Percentiles rank a stretch among this genome's conserved stretches.
phyloP scores from a whole-genome alignment of 2,888 invertebrate genomes.

The Eristalis tenax region DNA sequence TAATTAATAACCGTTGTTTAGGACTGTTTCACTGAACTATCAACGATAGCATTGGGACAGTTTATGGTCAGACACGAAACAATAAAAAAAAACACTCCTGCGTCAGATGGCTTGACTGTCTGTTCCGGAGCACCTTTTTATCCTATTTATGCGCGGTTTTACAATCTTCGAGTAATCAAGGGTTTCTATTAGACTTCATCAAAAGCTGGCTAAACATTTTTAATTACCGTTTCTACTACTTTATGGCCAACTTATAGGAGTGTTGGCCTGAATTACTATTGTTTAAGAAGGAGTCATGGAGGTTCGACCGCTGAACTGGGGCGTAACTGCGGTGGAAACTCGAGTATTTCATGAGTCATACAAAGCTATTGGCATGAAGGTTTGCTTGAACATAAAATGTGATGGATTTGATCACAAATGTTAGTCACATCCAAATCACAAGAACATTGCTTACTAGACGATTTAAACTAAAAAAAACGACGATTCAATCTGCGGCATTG shows the following conservation, averaged over 20 bases:
- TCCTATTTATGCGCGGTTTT: neutral
- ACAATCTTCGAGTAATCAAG: neutral
- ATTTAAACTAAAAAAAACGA: no score
- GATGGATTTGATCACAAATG: no score
- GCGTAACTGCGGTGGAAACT: no score
- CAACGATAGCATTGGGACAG: neutral
- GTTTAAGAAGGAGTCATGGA: no score
- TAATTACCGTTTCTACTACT: neutral
- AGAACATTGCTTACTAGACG: no score
- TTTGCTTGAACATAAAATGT: no score
- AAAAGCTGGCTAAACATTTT: neutral
- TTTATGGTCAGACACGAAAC: neutral
- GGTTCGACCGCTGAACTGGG: no score
- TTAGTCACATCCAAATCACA: no score
- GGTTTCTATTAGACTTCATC: neutral
- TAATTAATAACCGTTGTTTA: neutral
- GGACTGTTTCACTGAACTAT: neutral
- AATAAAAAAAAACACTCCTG: neutral
- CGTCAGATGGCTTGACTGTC: neutral
- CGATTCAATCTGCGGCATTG: no score
- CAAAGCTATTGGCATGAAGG: no score
- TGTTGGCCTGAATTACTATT: neutral
- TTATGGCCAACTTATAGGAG: neutral
- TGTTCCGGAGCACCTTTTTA: neutral
- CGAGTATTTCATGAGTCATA: no score